These are phyloP conservation scores for Odontocerum albicorne DNA, from an alignment of 2,888 invertebrate genomes.

Conservation along the genomic window DNA sequence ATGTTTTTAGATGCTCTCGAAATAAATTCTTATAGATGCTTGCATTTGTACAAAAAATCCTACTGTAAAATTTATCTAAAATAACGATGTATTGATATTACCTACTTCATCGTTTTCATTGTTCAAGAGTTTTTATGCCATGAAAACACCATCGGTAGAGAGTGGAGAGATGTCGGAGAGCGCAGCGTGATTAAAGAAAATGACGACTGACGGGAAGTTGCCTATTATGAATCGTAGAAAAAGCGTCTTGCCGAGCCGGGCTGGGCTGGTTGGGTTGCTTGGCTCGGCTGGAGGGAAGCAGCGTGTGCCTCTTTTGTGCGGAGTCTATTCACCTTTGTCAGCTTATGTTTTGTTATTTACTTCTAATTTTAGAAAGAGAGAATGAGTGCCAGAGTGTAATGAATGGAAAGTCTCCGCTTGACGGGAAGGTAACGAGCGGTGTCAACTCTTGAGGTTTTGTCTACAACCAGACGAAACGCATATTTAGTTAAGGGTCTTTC, in stretches of 20 bases:
- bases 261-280: too few relatives aligned
- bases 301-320: conserved; percentile 2
- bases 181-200: too few relatives aligned
- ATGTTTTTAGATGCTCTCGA: too few relatives aligned
- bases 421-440: conserved; percentile 24
- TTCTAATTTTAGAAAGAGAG: conserved; percentile 27
- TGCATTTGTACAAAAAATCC: too few relatives aligned
- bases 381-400: conserved; percentile 10
- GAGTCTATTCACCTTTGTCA: conserved; percentile 26
- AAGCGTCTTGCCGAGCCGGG: neutral
- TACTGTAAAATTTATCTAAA: too few relatives aligned
- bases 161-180: too few relatives aligned
- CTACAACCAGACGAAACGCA: too few relatives aligned
- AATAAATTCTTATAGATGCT: too few relatives aligned
- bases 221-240: conserved; percentile 17
- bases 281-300: conserved; percentile 16
- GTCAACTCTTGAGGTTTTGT: conserved; percentile 9
- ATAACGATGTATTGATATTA: too few relatives aligned
- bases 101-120: too few relatives aligned
- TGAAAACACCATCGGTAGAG: neutral
- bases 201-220: conserved; percentile 13
- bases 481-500: too few relatives aligned
- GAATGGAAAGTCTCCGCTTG: conserved; percentile 17
- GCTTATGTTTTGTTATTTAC: conserved; percentile 26
- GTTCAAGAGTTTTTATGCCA: too few relatives aligned